phyloP scores from a whole-genome alignment of 2,113 vertebrate genomes.

The Poecile atricapillus region DNA sequence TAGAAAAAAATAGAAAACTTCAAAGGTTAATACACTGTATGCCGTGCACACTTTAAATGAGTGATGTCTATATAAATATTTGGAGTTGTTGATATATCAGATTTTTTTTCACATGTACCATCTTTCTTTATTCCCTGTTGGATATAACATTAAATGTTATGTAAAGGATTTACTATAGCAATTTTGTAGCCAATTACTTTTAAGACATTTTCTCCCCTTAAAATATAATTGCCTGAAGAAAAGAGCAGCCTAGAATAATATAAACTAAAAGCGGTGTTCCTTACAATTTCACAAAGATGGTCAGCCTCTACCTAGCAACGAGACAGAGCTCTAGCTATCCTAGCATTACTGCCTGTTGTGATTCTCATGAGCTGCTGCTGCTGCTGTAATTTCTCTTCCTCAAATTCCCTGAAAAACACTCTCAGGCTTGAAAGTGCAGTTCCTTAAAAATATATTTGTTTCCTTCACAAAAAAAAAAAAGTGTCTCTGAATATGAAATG shows the following conservation, averaged over 20 bases:
- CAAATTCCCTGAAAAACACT: constrained; percentile 33
- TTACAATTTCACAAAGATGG: constrained; percentile 30
- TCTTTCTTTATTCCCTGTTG: neutral
- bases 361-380: constrained; percentile 27
- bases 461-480: constrained; percentile 2
- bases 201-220: constrained; percentile 13
- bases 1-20: neutral
- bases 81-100: neutral
- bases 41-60: neutral
- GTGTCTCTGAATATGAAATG: constrained; percentile 13
- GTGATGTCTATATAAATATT: constrained; percentile 4
- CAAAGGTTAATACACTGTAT: neutral
- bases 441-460: constrained; percentile 28
- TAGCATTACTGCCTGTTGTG: constrained; percentile 36
- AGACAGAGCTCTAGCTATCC: neutral
- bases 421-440: constrained; percentile 11
- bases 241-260: constrained; percentile 12
- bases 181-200: constrained; percentile 27
- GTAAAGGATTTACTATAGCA: constrained; percentile 8
- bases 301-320: constrained; percentile 26
- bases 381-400: constrained; percentile 25
- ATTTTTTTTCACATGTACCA: neutral
- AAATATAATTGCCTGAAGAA: constrained; percentile 35
- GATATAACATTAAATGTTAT: neutral
- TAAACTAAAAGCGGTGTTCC: neutral